Conservation (phyloP, 2,888 invertebrate genomes). For the Ypsolopha sequella region DNA sequence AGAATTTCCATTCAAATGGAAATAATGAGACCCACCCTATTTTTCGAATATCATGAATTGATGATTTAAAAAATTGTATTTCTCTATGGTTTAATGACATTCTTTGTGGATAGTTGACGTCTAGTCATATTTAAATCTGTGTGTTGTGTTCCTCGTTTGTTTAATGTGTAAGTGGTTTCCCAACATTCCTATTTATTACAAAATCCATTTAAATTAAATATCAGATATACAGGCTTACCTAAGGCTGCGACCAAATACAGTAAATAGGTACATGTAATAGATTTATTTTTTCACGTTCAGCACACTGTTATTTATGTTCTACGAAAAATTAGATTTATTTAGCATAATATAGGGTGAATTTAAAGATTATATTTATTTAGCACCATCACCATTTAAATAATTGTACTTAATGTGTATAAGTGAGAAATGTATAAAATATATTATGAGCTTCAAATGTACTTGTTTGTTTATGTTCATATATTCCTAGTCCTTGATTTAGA, state of each 20-base stretch:
- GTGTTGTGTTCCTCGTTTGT: neutral
- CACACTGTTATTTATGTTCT: neutral
- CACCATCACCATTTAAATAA: constrained; percentile 24
- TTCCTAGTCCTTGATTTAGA: neutral
- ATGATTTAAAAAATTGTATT: no score
- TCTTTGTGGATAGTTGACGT: constrained; percentile 1
- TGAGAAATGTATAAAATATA: constrained; percentile 26
- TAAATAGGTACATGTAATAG: no score
- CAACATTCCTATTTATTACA: neutral
- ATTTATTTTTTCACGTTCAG: neutral
- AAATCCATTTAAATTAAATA: no score
- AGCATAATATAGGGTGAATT: constrained; percentile 18
- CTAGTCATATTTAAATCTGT: constrained; percentile 6
- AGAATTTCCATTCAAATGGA: no score
- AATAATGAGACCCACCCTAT: no score
- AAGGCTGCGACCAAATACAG: no score
- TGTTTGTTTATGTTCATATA: constrained; percentile 11
- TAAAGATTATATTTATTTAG: constrained; percentile 33
- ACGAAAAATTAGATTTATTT: neutral
- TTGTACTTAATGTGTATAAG: constrained; percentile 54
- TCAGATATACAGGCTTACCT: no score
- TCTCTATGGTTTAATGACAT: no score
- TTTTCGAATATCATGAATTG: no score
- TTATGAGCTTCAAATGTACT: constrained; percentile 12
- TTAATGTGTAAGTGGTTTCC: neutral